Evolutionary conservation across 2,797 vertebrate species (phyloP).

Genomic region (Cynopterus sphinx): DNA sequence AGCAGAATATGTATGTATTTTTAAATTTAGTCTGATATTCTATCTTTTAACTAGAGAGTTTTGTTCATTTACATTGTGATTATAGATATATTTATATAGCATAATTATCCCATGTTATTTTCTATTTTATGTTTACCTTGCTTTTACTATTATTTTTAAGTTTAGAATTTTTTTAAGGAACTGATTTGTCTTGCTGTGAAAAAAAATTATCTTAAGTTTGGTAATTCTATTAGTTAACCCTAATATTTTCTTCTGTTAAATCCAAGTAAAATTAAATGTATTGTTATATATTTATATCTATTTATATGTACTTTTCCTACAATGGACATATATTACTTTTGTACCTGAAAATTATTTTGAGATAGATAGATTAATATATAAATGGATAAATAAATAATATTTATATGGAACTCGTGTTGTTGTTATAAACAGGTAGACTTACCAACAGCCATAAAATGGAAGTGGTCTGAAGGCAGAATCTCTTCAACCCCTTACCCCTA

Average conservation of each 20-base stretch:
- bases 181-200: not conserved
- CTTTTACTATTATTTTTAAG: not conserved
- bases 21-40: not conserved
- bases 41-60: not conserved
- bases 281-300: not conserved
- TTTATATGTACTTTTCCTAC: not conserved
- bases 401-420: not conserved
- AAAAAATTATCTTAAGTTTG: not conserved
- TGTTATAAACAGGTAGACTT: not conserved
- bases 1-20: not conserved
- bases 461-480: not conserved
- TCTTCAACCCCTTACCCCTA: not conserved
- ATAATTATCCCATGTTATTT: not conserved
- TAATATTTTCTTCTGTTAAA: slow-evolving; percentile 39
- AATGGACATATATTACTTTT: not conserved
- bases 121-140: not conserved
- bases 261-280: slow-evolving; percentile 11
- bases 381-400: not conserved
- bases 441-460: not conserved
- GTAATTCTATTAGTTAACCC: not conserved
- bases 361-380: not conserved
- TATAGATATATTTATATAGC: not conserved
- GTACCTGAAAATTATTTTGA: not conserved
- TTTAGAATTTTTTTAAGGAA: not conserved
- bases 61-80: not conserved